Conservation (phyloP, 2,888 invertebrate species). For the Phyllotreta cruciferae region DNA sequence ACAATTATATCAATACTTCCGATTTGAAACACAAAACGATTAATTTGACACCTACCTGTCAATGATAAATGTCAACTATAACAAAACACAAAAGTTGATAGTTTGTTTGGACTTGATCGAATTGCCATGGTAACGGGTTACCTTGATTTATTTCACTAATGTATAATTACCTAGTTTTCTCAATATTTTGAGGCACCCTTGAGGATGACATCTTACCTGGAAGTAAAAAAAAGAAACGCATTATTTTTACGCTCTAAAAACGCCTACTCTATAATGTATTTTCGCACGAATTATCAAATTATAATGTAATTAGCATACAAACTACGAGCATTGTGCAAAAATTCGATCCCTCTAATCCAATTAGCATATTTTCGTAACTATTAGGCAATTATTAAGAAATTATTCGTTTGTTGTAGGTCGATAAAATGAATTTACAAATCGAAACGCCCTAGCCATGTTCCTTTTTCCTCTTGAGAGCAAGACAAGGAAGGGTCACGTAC, state of each 20-base stretch:
- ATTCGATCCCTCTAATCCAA: neutral
- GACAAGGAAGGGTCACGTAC: conserved; percentile 39
- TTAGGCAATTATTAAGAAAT: conserved; percentile 18
- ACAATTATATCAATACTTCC: conserved; percentile 21
- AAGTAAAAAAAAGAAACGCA: conserved; percentile 4
- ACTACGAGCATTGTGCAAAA: neutral
- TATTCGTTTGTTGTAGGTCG: conserved; percentile 31
- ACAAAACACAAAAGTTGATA: no score
- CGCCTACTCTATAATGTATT: neutral
- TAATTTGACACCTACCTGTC: no score
- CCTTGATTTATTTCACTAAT: no score
- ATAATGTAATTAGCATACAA: neutral
- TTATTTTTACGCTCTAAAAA: conserved; percentile 3
- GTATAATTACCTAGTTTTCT: no score
- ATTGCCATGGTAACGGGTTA: no score
- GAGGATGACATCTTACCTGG: neutral
- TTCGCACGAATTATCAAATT: neutral
- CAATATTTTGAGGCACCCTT: no score
- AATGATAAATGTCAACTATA: no score
- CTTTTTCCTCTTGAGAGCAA: conserved; percentile 32
- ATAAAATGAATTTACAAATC: conserved; percentile 27
- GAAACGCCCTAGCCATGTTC: conserved; percentile 40
- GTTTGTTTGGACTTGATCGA: no score
- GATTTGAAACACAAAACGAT: conserved; percentile 2
- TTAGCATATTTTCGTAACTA: conserved; percentile 14